Base-by-base conservation (phyloP, 2,888 invertebrate species). In the Venusia cambrica region DNA sequence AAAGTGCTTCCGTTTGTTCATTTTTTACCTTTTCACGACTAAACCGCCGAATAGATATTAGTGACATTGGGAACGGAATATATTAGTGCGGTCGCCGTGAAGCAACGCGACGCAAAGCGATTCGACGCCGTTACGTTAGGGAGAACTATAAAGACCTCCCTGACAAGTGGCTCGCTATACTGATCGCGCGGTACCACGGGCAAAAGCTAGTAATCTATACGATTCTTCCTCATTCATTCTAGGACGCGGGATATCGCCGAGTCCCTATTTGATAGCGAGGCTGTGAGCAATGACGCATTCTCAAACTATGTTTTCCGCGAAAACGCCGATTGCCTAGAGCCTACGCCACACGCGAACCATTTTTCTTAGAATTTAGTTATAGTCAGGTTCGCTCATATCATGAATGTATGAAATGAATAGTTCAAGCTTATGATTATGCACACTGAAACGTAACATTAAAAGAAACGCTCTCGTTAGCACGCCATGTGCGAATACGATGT, bases 341-440 rank as follows among this genome's bases (percentile, higher is more conserved):
- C n/a, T n/a, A 30, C 24, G 19, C 26, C 28, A 20, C 16, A 19
- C 8, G 18, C 13, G 20, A 38, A 13, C 25, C 24, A 20, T 30
- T 21, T 31, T 35, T 35, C 30, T 26, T 27, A 13, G 34, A 39
- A 39, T 14, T 24, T 10, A 16, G 4, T n/a, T 6, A 8, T 2
- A 3, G 6, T 1, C 2, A 6, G 8, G 4, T 5, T 4, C 3
- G n/a, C 9, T 9, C 1, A n/a, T 20, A 20, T 2, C 18, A n/a
- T 20, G 10, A n/a, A 15, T 15, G 21, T 31, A 5, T 24, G 14
- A 14, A 14, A 3, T 18, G 15, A 24, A n/a, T 16, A 24, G 19
- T 31, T 38, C 39, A 34, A 45, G 34, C 44, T 45, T 45, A 39
- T 12, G 22, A 46, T 52, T 48, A 44, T 46, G 35, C 34, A 45